Evolutionary conservation across 2,888 invertebrate species (phyloP), one percentile per base, ranked within the genome.

Genomic region (Gortyna flavago): DNA sequence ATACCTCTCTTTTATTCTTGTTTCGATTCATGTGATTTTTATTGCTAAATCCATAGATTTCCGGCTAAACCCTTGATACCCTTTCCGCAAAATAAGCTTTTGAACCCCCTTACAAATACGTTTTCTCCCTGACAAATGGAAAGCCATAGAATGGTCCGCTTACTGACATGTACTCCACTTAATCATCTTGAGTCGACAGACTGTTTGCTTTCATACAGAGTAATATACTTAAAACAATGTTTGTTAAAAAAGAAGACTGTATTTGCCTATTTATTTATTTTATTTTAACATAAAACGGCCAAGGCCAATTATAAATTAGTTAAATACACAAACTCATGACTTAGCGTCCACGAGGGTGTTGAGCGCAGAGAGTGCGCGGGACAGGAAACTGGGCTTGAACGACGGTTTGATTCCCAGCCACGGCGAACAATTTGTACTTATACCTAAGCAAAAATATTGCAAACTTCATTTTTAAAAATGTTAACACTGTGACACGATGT

Each of bases 11-110:
- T 38, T 6, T 57, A 65, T 35, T 48, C 25, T 13, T 29, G 44
- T 38, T 29, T 48, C 25, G 35, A 65, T 57, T 75, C 18, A 38
- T 35, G 9, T 29, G 1, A 35, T 38, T 75, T 54, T 75, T 38
- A 65, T 25, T 5, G 5, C 13, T 6, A 18, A 18, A 54, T 2
- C 21, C 21, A 51, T 51, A 51, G 48, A 51, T 21, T 21, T 21
- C 51, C 51, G 51, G 51, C 21, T 6, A 25, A 18, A 2, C 41
- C 41, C 41, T 41, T 9, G 41, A 41, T 41, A 44, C 32, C 25
- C 57, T 66, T 44, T 77, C 44, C 13, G 29, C 38, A 48, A 57
- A 75, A 75, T 38, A 66, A 48, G 25, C 35, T 29, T 8, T 38
- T 66, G 6, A 76, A 54, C 13, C 32, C 54, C 7, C 11, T 32